Evolutionary conservation across 2,113 vertebrate species (phyloP), one percentile per base, ranked within the genome.

Genomic region (Rostratula benghalensis): DNA sequence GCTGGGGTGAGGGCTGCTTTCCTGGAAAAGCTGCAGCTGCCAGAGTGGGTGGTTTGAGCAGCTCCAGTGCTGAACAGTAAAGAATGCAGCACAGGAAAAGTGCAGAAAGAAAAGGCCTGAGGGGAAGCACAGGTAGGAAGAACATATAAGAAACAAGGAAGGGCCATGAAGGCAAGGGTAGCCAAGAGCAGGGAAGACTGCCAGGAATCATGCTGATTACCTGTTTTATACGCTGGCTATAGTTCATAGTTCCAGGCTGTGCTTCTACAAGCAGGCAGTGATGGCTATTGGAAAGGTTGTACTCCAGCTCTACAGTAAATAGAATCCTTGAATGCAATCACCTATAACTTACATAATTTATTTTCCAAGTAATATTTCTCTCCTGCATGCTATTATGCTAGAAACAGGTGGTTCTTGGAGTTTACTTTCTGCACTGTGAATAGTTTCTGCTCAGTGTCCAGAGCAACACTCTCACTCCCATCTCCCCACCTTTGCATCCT

Each of bases 391-490:
- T 84, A 23, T 79, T 65, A 68, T 48, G 71, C n/a, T 27, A 35
- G 22, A 78, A 84, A 27, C 35, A 65, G 20, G 25, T 16, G 16
- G 83, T 70, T 85, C 50, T 63, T 82, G n/a, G 45, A 77, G 22
- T 54, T 84, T 79, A 22, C 53, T 60, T 77, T 79, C 61, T 57
- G 61, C 48, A 37, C 41, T 78, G 67, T 23, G 61, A 56, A 85
- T 28, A 51, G 0, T 0, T 16, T n/a, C 28, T 81, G 54, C 60
- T 45, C 2, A 0, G 22, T 5, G 25, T 89, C 16, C 16, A 5
- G 82, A 82, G n/a, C 85, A 71, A 12, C 21, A 68, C 11, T 4
- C 5, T 37, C 24, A 20, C 39, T 57, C 13, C 17, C 35, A 61
- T 45, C 46, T 75, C 46, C 43, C 19, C 30, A 22, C 15, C 14